phyloP scores from a whole-genome alignment of 2,888 invertebrate species.

The Catocala nupta region DNA sequence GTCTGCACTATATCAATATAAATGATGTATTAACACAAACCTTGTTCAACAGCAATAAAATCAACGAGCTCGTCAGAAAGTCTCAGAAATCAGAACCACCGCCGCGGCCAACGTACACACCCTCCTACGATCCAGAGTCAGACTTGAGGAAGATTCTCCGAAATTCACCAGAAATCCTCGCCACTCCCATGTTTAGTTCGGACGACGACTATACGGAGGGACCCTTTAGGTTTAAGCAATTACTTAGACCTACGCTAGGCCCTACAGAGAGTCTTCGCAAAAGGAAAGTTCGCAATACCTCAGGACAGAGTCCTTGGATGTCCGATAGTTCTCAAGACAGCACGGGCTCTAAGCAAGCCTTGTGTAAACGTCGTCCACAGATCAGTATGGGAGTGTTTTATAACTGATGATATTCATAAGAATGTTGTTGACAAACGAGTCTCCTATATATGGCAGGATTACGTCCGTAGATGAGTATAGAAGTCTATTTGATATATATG shows the following conservation, averaged over 20 bases:
- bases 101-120: constrained; percentile 70
- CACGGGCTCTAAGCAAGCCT: constrained; percentile 73
- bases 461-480: neutral
- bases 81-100: constrained; percentile 73
- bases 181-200: constrained; percentile 79
- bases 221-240: constrained; percentile 90
- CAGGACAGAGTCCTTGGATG: constrained; percentile 81
- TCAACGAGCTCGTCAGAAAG: constrained; percentile 80
- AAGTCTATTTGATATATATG: neutral
- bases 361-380: constrained; percentile 81
- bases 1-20: neutral
- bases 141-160: constrained; percentile 82
- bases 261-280: constrained; percentile 91
- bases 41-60: constrained; percentile 77
- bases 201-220: constrained; percentile 88
- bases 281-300: constrained; percentile 85
- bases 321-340: constrained; percentile 84
- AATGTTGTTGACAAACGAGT: too few species aligned
- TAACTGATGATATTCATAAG: constrained; percentile 55
- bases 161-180: constrained; percentile 81
- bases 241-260: constrained; percentile 89
- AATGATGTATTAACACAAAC: constrained; percentile 3
- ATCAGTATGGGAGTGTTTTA: constrained; percentile 84
- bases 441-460: too few species aligned
- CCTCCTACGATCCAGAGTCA: constrained; percentile 78